Conservation (phyloP, 2,888 invertebrate species). For the Lypha dubia region DNA sequence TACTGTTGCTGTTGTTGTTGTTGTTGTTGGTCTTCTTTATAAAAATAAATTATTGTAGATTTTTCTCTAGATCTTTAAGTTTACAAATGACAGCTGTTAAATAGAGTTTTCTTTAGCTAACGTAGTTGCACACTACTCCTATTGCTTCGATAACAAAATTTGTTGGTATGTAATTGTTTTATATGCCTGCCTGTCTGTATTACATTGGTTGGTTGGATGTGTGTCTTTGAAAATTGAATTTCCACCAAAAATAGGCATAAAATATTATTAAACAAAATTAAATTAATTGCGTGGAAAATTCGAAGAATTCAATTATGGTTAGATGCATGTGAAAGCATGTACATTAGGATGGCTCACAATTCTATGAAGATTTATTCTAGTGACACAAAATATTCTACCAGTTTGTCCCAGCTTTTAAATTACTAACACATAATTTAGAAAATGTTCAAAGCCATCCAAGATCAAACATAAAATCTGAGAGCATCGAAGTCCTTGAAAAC, state of each 20-base stretch:
- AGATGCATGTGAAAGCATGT: not conserved
- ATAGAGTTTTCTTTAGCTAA: constrained; percentile 47
- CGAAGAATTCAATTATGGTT: constrained; percentile 47
- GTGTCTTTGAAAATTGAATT: constrained; percentile 39
- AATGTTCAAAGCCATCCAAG: too few relatives aligned
- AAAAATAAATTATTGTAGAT: constrained; percentile 7
- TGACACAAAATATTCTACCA: too few relatives aligned
- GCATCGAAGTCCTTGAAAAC: too few relatives aligned
- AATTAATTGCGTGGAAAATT: constrained; percentile 63
- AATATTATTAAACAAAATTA: constrained; percentile 35
- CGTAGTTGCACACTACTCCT: too few relatives aligned
- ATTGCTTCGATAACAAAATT: constrained; percentile 29
- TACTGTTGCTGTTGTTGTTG: not conserved
- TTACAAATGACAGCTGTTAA: constrained; percentile 65
- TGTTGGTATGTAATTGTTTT: constrained; percentile 44
- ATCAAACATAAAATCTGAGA: too few relatives aligned
- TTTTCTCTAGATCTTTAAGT: constrained; percentile 43
- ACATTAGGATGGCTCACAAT: not conserved
- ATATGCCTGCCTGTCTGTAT: not conserved
- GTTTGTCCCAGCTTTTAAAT: too few relatives aligned
- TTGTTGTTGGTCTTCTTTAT: constrained; percentile 1
- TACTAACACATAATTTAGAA: too few relatives aligned
- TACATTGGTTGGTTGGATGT: not conserved
- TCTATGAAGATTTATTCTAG: not conserved
- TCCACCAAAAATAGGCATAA: constrained; percentile 56